Evolutionary conservation across 1,140 invertebrate species (phyloP).

Genomic region (Panulirus ornatus): DNA sequence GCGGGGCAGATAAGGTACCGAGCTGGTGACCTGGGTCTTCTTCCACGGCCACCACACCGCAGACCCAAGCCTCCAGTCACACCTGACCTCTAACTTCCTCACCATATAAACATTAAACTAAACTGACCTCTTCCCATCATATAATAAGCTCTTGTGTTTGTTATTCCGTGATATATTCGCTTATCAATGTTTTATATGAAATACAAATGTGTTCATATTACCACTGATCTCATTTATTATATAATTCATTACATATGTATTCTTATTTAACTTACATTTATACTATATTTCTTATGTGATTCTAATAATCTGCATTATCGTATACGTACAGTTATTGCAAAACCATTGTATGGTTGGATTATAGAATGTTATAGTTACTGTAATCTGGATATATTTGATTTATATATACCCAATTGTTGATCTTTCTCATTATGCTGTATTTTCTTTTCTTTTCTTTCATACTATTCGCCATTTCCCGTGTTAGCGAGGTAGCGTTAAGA

Average conservation of each 20-base stretch:
- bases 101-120: not conserved
- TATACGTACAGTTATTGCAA: not conserved
- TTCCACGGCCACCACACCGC: conserved; percentile 49
- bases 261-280: not conserved
- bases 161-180: not conserved
- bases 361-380: not conserved
- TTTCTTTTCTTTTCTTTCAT: not conserved
- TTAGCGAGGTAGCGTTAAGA: no score
- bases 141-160: not conserved
- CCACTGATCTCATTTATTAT: not conserved
- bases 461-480: no score
- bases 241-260: not conserved
- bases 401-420: not conserved
- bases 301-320: not conserved
- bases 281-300: not conserved
- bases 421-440: not conserved
- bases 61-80: not conserved
- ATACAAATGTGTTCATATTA: not conserved
- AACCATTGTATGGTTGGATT: not conserved
- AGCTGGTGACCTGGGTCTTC: conserved; percentile 61
- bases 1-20: conserved; percentile 44
- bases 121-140: not conserved
- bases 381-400: not conserved
- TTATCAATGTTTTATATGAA: not conserved
- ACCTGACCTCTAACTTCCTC: not conserved